Base-by-base conservation (phyloP, 2,113 vertebrate species). In the Tretioscincus oriximinensis region DNA sequence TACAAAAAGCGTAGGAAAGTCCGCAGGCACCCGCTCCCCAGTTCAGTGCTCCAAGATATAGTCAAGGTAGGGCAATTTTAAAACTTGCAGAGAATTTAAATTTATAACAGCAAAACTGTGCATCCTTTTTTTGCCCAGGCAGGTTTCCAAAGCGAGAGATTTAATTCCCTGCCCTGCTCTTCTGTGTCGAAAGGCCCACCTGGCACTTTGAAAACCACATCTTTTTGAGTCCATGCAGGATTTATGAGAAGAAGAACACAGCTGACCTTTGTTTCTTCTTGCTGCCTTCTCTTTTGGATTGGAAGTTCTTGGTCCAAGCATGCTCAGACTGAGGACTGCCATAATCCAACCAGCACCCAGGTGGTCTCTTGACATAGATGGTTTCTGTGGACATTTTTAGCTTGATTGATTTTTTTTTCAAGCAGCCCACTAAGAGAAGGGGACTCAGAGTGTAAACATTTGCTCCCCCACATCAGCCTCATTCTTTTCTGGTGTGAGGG, bases 151-250 rank as follows among this genome's bases (percentile, higher is more conserved):
- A 68, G 31, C 73, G 18, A 49, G 35, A 66, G 58, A 9, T 76
- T 77, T 73, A 71, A 81, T 81, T 81, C 61, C 83, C 49, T 73
- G 61, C 77, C 76, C 83, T 72, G 83, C 11, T 74, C 47, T 76
- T 58, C 29, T 81, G 31, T 58, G 61, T 47, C 47, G 78, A 77
- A 81, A 77, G 47, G 21, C 73, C 83, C 68, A 73, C 73, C 68
- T 72, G 68, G 60, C 35, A 41, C 35, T 78, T 31, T 26, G 74
- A 73, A 81, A 77, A 77, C 47, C 73, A 47, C 60, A 58, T 29
- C 24, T 71, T 41, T n/a, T 22, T 60, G 78, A 81, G 47, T 49
- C 20, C 61, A 54, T 64, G 66, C 9, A 16, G 77, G 66, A 61
- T 70, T 80, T 75, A 54, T 28, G n/a, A n/a, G n/a, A 80, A 71